Conservation (phyloP, 2,113 vertebrate genomes). For the Pterocles orientalis region DNA sequence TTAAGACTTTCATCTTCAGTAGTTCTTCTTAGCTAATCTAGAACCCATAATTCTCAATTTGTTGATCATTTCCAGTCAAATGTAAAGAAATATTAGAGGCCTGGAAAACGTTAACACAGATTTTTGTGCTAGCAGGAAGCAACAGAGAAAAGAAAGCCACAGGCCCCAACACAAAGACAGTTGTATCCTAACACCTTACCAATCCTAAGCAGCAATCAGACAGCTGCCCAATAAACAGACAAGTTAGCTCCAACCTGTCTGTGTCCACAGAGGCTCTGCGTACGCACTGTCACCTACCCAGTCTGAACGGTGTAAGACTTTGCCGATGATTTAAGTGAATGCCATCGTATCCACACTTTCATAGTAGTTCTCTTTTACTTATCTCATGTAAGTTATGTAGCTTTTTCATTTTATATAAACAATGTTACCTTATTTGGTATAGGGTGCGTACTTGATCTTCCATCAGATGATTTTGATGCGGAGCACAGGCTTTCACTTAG, state of each 20-base stretch:
- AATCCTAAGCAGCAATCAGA: not conserved
- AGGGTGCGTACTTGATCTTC: not conserved
- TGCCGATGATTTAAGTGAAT: not conserved
- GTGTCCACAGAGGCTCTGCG: not conserved
- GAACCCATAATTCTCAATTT: not conserved
- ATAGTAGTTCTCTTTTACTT: not conserved
- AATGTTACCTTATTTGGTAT: conserved; percentile 71
- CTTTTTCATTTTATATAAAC: not conserved
- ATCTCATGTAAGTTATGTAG: accelerated
- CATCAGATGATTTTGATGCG: conserved; percentile 68
- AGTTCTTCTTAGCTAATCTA: not conserved
- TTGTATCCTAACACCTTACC: not conserved
- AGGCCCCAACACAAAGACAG: not conserved
- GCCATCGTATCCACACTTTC: not conserved
- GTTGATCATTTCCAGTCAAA: not conserved
- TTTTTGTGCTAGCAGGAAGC: not conserved
- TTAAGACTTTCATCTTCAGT: not conserved
- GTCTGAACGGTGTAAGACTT: not conserved
- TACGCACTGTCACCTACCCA: not conserved
- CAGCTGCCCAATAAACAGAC: not conserved
- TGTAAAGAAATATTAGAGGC: not conserved
- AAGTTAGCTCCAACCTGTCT: not conserved
- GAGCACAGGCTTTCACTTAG: conserved; percentile 45
- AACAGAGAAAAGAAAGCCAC: not conserved
- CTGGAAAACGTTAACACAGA: not conserved